Evolutionary conservation across 2,888 invertebrate species (phyloP).

Genomic region (Limenitis camilla): DNA sequence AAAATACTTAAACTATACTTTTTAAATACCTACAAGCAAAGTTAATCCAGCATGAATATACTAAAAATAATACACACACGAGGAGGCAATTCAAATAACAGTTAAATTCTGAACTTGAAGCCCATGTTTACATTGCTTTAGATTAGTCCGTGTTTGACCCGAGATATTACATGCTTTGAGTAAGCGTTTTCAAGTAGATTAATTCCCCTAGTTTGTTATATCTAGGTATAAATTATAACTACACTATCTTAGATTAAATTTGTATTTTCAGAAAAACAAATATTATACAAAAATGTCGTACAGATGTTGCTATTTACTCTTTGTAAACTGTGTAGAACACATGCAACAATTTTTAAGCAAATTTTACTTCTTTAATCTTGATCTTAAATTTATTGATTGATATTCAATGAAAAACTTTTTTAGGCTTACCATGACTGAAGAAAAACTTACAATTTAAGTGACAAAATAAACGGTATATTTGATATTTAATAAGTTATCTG

Average conservation of each 20-base stretch:
- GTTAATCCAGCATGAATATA: background rate
- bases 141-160: slow-evolving; percentile 49
- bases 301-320: too few relatives aligned
- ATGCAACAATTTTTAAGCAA: too few relatives aligned
- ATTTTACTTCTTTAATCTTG: too few relatives aligned
- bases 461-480: too few relatives aligned
- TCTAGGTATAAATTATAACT: background rate
- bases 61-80: slow-evolving; percentile 12
- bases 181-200: slow-evolving; percentile 29
- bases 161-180: slow-evolving; percentile 34
- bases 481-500: too few relatives aligned
- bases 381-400: too few relatives aligned
- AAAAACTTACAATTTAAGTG: too few relatives aligned
- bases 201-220: slow-evolving; percentile 25
- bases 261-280: background rate
- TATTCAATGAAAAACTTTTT: too few relatives aligned
- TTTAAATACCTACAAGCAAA: background rate
- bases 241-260: background rate
- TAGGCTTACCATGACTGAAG: too few relatives aligned
- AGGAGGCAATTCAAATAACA: slow-evolving; percentile 19
- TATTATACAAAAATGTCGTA: background rate
- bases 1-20: too few relatives aligned
- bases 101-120: slow-evolving; percentile 26
- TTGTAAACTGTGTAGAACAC: too few relatives aligned
- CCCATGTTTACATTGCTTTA: slow-evolving; percentile 48